Base-by-base conservation (phyloP, 2,888 invertebrate species). In the Pyrrhia umbra region DNA sequence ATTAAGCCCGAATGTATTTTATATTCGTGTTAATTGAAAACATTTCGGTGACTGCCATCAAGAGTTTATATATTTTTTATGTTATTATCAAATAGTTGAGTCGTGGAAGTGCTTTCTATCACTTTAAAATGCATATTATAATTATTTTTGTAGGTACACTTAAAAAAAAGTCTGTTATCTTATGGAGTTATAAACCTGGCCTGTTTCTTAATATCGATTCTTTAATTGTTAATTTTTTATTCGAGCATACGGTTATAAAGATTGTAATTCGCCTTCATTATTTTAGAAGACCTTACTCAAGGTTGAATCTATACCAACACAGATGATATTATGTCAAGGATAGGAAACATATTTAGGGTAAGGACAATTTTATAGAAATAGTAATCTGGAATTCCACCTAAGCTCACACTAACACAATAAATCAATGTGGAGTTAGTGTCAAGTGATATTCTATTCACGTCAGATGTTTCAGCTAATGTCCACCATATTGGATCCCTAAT, bases 1-100 rank as follows among this genome's bases (percentile, higher is more conserved):
- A 78, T 79, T 79, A 78, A 78, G 77, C 13, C 51, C 62, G 39
- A 75, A 50, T 68, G 67, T 72, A 50, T 79, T 80, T 80, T 79
- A 77, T 77, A 72, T 42, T 60, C 27, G 65, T 80, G 80, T 79
- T 80, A 80, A 80, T 80, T 80, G 79, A 79, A 77, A 64, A 72
- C 51, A 59, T 58, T 61, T 66, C 47, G 54, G 59, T 52, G 58
- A 59, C 34, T 42, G 52, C 45, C 50, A 66, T 67, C 63, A 51
- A 59, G 47, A 16, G 58, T 69, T 72, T 57, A 73, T 68, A 68
- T 39, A 58, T 45, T 47, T 68, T 61, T 65, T 72, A 68, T 79
- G 58, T 69, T 78, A 62, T 68, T 66, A 75, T 66, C 56, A 40
- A 61, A 68, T 63, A 59, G 62, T 60, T 61, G 20, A 39, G 51